Percentiles rank a stretch among this genome's conserved stretches.
Conservation (phyloP, 2,113 vertebrate genomes). For the Dasyprocta punctata region DNA sequence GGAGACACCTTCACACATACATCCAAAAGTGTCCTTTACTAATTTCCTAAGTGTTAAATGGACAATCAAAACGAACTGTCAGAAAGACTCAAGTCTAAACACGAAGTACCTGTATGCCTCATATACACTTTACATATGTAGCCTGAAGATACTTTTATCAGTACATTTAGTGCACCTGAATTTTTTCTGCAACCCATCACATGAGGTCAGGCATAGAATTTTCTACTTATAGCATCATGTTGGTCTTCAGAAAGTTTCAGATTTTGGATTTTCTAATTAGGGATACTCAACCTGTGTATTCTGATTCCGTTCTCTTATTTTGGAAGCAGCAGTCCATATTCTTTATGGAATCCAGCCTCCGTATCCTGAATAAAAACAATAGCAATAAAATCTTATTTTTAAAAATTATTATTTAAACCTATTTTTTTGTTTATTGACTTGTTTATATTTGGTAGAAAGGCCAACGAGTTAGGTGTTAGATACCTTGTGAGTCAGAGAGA, state of each 20-base stretch:
- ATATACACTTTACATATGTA: no score
- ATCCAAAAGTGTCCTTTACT: background rate
- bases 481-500: slow-evolving; percentile 1
- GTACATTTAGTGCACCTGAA: background rate
- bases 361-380: background rate
- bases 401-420: background rate
- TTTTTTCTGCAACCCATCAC: background rate
- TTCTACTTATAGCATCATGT: background rate
- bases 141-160: background rate
- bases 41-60: background rate
- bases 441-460: slow-evolving; percentile 37
- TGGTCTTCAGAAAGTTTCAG: background rate
- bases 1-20: background rate
- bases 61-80: background rate
- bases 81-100: background rate
- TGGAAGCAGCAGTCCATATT: background rate
- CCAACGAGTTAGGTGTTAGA: background rate
- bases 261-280: background rate
- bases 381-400: background rate
- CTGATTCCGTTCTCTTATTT: slow-evolving; percentile 25
- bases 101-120: background rate
- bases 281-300: background rate
- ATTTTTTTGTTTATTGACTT: background rate
- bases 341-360: background rate
- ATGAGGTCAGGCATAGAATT: background rate